These are phyloP conservation scores for Cordylochernes scorpioides DNA, from an alignment of 2,888 invertebrate genomes.

Conservation along the genomic window DNA sequence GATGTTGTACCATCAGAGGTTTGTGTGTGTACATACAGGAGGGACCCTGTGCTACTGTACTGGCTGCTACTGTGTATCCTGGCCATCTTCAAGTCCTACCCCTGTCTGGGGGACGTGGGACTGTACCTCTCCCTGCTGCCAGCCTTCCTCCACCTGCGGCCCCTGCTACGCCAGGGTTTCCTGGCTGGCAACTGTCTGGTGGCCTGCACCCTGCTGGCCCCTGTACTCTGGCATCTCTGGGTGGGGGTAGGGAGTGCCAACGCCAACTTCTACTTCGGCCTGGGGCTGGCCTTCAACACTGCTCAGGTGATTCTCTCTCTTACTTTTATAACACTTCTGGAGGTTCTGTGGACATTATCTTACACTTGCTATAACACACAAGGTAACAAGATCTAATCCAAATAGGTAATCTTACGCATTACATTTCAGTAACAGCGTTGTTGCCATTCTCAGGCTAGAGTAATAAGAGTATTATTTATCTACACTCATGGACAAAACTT, in stretches of 20 bases:
- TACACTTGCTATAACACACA: too few relatives aligned
- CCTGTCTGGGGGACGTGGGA: constrained; percentile 77
- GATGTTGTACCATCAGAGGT: too few relatives aligned
- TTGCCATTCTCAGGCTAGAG: too few relatives aligned
- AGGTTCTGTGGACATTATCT: too few relatives aligned
- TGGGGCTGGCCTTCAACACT: constrained; percentile 72
- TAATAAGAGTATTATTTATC: too few relatives aligned
- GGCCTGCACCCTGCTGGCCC: constrained; percentile 63
- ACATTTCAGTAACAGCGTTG: too few relatives aligned
- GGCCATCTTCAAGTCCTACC: constrained; percentile 86
- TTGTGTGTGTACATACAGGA: constrained; percentile 8
- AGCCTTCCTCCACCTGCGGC: constrained; percentile 62
- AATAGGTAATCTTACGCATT: too few relatives aligned
- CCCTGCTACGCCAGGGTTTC: constrained; percentile 77
- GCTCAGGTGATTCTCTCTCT: constrained; percentile 34
- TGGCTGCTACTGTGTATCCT: constrained; percentile 51
- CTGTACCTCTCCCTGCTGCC: constrained; percentile 70
- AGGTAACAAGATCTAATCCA: too few relatives aligned
- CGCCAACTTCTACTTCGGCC: constrained; percentile 97
- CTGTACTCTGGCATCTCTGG: constrained; percentile 93
- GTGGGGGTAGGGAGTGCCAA: constrained; percentile 92
- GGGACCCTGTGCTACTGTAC: constrained; percentile 50
- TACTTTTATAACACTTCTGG: not conserved
- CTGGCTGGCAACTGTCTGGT: constrained; percentile 69
- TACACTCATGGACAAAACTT: too few relatives aligned